phyloP scores from a whole-genome alignment of 2,888 invertebrate genomes.

The Pammene fasciana region DNA sequence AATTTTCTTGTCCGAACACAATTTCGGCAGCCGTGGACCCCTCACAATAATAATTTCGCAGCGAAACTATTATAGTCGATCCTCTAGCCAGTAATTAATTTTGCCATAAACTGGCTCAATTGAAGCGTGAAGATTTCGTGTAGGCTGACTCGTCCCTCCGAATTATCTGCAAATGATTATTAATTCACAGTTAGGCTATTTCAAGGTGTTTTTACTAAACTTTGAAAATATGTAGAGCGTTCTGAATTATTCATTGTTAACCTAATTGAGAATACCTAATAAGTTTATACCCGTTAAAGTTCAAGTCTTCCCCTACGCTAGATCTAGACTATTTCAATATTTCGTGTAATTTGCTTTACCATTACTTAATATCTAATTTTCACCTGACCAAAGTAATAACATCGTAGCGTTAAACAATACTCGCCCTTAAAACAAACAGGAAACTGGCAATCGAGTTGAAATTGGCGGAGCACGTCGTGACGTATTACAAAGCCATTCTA shows the following conservation, averaged over 20 bases:
- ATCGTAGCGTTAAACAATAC: conserved; percentile 27
- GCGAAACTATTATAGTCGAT: conserved; percentile 82
- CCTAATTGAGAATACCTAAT: background rate
- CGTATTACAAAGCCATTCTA: conserved; percentile 54
- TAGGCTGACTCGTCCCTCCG: conserved; percentile 65
- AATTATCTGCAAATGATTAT: conserved; percentile 73
- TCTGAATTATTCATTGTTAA: conserved; percentile 3
- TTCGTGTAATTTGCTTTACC: conserved; percentile 29
- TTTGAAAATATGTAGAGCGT: conserved; percentile 33
- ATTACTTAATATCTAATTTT: conserved; percentile 33
- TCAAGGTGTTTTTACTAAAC: conserved; percentile 48
- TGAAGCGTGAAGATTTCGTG: conserved; percentile 81
- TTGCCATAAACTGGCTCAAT: conserved; percentile 80
- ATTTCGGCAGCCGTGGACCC: conserved; percentile 71
- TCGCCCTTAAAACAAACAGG: conserved; percentile 40
- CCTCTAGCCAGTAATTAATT: conserved; percentile 82
- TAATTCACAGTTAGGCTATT: conserved; percentile 65
- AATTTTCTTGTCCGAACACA: conserved; percentile 84
- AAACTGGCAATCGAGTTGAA: conserved; percentile 52
- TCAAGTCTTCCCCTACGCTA: background rate
- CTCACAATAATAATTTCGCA: conserved; percentile 80
- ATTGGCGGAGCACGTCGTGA: conserved; percentile 47
- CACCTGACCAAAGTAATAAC: conserved; percentile 34
- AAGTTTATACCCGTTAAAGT: background rate
- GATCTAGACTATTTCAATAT: conserved; percentile 9